Percentiles rank a stretch among this genome's conserved stretches.
These are phyloP conservation scores for Paedocypris micromegethes DNA, from an alignment of 2,797 vertebrate species.

Conservation along the genomic window DNA sequence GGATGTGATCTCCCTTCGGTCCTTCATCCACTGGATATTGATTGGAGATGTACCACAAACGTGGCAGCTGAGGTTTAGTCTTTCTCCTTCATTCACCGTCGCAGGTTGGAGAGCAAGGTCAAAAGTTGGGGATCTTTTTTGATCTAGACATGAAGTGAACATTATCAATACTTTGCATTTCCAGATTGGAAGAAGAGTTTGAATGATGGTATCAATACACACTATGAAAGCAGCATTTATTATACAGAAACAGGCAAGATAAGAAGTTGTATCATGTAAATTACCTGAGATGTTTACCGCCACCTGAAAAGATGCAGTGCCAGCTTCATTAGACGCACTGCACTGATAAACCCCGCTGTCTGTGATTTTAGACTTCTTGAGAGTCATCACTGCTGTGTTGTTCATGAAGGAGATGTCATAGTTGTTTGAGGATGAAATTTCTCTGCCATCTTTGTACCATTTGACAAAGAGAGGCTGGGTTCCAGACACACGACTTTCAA, in stretches of 20 bases:
- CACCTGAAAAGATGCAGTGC: slow-evolving; percentile 76
- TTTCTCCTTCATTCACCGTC: slow-evolving; percentile 75
- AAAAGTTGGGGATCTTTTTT: slow-evolving; percentile 78
- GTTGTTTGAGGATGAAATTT: slow-evolving; percentile 71
- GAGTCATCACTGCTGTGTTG: slow-evolving; percentile 70
- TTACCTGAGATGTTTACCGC: slow-evolving; percentile 84
- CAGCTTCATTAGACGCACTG: slow-evolving; percentile 83
- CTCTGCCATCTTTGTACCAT: slow-evolving; percentile 83
- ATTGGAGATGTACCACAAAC: slow-evolving; percentile 80
- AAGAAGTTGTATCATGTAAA: slow-evolving; percentile 30
- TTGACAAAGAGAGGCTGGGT: slow-evolving; percentile 81
- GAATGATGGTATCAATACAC: no score
- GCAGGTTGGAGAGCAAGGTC: slow-evolving; percentile 76
- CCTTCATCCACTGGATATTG: slow-evolving; percentile 89
- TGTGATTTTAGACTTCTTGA: slow-evolving; percentile 64
- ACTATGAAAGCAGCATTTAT: not conserved
- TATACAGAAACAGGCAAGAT: not conserved
- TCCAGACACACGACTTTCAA: slow-evolving; percentile 83
- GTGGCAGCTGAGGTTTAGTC: slow-evolving; percentile 79
- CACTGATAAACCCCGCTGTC: slow-evolving; percentile 83
- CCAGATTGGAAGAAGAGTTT: no score
- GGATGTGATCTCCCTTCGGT: slow-evolving; percentile 83
- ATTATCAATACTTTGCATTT: not conserved
- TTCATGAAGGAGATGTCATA: slow-evolving; percentile 81
- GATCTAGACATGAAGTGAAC: slow-evolving; percentile 63